Conservation (phyloP, 2,888 invertebrate species). For the Dolichopus griseipennis region DNA sequence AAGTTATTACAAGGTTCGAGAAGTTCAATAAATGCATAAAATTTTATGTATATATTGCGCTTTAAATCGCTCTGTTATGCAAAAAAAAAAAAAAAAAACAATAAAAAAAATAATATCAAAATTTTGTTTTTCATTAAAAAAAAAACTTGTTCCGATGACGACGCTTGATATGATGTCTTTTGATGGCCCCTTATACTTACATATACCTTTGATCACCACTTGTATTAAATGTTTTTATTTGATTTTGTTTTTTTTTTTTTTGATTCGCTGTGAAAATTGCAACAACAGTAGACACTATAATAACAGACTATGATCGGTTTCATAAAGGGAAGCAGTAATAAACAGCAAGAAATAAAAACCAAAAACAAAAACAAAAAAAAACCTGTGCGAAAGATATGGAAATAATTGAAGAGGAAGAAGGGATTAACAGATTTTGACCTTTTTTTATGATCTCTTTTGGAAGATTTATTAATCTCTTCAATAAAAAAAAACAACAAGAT, state of each 20-base stretch:
- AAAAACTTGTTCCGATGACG: neutral
- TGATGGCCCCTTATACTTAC: neutral
- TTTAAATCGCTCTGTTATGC: neutral
- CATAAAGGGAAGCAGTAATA: neutral
- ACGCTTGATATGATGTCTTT: neutral
- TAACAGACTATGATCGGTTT: neutral
- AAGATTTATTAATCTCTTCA: neutral
- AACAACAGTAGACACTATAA: neutral
- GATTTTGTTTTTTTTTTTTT: neutral
- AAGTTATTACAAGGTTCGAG: neutral
- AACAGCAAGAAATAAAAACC: neutral
- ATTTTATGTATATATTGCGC: conserved; percentile 6
- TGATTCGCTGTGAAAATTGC: neutral
- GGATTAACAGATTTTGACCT: neutral
- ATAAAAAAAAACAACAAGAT: too few relatives aligned
- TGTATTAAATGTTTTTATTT: neutral
- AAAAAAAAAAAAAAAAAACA: too few relatives aligned
- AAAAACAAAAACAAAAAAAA: neutral
- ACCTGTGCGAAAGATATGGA: neutral
- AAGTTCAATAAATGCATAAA: conserved; percentile 4
- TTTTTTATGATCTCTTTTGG: conserved; percentile 5
- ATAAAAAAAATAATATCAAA: neutral
- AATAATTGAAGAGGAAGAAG: too few relatives aligned
- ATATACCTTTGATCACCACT: too few relatives aligned
- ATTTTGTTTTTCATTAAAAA: neutral